phyloP scores from a whole-genome alignment of 2,888 invertebrate genomes.

The Argyresthia goedartella region DNA sequence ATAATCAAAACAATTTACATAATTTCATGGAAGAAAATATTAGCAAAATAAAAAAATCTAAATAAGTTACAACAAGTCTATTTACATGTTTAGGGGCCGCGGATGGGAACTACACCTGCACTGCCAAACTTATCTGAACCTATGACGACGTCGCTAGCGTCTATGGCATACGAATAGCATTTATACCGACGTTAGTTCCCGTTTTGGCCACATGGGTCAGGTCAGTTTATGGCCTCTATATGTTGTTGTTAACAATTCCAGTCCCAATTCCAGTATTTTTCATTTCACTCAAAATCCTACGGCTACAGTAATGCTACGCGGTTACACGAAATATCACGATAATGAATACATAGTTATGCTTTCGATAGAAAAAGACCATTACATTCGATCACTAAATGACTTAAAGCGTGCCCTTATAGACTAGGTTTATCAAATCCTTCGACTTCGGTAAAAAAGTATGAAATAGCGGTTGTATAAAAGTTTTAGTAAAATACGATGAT shows the following conservation, averaged over 20 bases:
- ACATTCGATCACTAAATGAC: constrained; percentile 24
- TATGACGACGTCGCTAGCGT: neutral
- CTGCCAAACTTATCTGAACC: neutral
- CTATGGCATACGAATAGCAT: too few species aligned
- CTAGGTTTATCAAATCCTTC: constrained; percentile 61
- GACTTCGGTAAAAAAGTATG: constrained; percentile 62
- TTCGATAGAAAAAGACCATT: constrained; percentile 35
- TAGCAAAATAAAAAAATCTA: constrained; percentile 14
- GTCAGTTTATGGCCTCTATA: too few species aligned
- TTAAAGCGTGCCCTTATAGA: constrained; percentile 54
- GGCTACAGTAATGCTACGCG: constrained; percentile 26
- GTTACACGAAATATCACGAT: constrained; percentile 61
- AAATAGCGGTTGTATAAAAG: constrained; percentile 24
- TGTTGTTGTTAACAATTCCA: too few species aligned
- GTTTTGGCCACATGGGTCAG: too few species aligned
- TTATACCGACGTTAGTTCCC: too few species aligned
- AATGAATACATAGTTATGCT: constrained; percentile 55
- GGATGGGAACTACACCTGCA: constrained; percentile 21
- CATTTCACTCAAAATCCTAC: constrained; percentile 17
- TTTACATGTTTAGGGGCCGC: constrained; percentile 33
- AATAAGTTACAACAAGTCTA: constrained; percentile 28
- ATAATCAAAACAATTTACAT: too few species aligned
- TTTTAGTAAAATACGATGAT: neutral
- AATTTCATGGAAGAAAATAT: neutral
- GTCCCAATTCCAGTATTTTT: constrained; percentile 13